Evolutionary conservation across 1,140 invertebrate genomes (phyloP).

Genomic region (Melipona quadrifasciata): DNA sequence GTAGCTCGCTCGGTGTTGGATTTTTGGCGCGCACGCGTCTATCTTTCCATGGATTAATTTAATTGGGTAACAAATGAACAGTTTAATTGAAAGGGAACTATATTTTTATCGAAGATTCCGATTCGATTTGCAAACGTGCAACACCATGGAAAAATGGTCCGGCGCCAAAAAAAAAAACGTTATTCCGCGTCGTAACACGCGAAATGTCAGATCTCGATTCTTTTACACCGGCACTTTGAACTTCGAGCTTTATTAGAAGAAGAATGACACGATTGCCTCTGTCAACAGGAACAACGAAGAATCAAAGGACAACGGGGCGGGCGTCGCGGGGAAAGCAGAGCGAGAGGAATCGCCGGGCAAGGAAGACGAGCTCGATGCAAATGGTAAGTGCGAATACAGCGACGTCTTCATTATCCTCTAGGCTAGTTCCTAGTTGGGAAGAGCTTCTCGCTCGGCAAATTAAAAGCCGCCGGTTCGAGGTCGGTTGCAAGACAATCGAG

Average conservation of each 20-base stretch:
- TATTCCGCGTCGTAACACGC: too few species aligned
- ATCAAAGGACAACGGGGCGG: neutral
- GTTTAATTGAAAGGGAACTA: too few species aligned
- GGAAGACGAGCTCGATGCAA: constrained; percentile 45
- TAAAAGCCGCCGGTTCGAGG: constrained; percentile 43
- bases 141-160: neutral
- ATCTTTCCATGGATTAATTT: neutral
- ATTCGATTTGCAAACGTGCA: neutral
- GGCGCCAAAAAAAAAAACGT: too few species aligned
- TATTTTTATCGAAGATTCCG: too few species aligned
- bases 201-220: too few species aligned
- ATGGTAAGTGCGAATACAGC: constrained; percentile 60
- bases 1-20: too few species aligned
- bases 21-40: too few species aligned
- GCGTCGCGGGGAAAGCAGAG: neutral
- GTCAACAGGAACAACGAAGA: constrained; percentile 24
- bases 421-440: neutral
- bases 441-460: constrained; percentile 31
- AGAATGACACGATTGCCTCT: neutral
- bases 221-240: too few species aligned
- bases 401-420: neutral
- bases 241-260: neutral
- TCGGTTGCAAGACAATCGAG: constrained; percentile 28
- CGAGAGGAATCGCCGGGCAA: constrained; percentile 19
- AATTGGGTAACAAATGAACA: neutral